These are phyloP conservation scores for Scolopax mira DNA, from an alignment of 2,113 vertebrate genomes.

Conservation along the genomic window DNA sequence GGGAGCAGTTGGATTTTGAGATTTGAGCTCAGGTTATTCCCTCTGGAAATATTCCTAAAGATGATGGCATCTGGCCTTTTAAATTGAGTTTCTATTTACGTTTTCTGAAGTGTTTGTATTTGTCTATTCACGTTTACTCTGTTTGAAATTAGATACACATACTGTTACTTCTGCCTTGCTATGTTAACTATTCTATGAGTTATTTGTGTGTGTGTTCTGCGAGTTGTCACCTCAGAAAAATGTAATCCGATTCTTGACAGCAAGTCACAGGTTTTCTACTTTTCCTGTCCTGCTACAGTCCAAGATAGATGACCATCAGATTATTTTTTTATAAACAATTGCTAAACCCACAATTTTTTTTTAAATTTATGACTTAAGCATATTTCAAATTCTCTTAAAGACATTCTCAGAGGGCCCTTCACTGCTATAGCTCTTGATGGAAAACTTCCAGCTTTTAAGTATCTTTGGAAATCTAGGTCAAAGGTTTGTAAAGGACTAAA, in stretches of 20 bases:
- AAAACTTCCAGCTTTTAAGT: background rate
- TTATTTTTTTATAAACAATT: background rate
- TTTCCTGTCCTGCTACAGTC: background rate
- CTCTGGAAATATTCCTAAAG: background rate
- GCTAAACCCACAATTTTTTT: background rate
- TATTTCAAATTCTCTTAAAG: background rate
- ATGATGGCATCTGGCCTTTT: background rate
- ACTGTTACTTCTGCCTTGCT: background rate
- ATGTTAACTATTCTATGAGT: fast-evolving
- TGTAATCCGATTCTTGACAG: background rate
- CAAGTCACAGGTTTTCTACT: background rate
- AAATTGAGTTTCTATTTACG: background rate
- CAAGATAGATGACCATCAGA: background rate
- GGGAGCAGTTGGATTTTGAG: background rate
- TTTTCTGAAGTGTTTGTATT: background rate
- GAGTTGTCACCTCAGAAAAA: background rate
- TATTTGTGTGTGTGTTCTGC: background rate
- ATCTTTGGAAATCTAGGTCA: background rate
- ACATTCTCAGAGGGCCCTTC: background rate
- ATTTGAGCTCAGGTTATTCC: background rate
- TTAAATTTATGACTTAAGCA: background rate
- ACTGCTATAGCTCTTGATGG: background rate
- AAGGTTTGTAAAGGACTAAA: background rate
- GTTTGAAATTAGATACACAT: background rate
- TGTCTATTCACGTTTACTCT: background rate